phyloP scores from a whole-genome alignment of 2,888 invertebrate genomes.

The Scaptomyza reducta region DNA sequence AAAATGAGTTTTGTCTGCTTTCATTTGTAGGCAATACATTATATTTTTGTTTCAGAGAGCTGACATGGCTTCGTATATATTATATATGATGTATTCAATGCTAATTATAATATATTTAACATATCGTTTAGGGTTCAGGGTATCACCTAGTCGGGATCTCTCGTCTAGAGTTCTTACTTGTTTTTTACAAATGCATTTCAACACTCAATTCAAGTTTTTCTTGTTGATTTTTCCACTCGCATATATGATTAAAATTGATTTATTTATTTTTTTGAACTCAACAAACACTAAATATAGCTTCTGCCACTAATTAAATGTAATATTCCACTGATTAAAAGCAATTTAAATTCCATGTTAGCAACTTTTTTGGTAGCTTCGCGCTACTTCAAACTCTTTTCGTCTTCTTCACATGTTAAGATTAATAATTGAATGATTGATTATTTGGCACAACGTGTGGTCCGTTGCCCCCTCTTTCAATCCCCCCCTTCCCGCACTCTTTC shows the following conservation, averaged over 20 bases:
- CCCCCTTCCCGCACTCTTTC: not conserved
- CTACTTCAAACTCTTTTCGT: slow-evolving; percentile 1
- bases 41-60: too few relatives aligned
- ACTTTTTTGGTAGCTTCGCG: slow-evolving; percentile 32
- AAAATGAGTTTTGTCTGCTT: too few relatives aligned
- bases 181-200: slow-evolving; percentile 38
- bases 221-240: slow-evolving; percentile 1
- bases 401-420: slow-evolving; percentile 10
- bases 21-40: too few relatives aligned
- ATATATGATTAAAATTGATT: slow-evolving; percentile 28
- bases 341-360: slow-evolving; percentile 33
- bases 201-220: slow-evolving; percentile 9
- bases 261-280: slow-evolving; percentile 6
- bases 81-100: too few relatives aligned
- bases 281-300: not conserved
- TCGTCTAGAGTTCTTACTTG: too few relatives aligned
- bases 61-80: too few relatives aligned
- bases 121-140: too few relatives aligned
- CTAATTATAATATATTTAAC: too few relatives aligned
- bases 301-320: slow-evolving; percentile 51
- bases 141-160: too few relatives aligned
- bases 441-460: slow-evolving; percentile 51
- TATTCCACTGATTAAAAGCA: slow-evolving; percentile 43
- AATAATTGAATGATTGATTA: slow-evolving; percentile 61
- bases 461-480: too few relatives aligned